Evolutionary conservation across 2,113 vertebrate genomes (phyloP), one percentile per base, ranked within the genome.

Genomic region (Salvelinus fontinalis): DNA sequence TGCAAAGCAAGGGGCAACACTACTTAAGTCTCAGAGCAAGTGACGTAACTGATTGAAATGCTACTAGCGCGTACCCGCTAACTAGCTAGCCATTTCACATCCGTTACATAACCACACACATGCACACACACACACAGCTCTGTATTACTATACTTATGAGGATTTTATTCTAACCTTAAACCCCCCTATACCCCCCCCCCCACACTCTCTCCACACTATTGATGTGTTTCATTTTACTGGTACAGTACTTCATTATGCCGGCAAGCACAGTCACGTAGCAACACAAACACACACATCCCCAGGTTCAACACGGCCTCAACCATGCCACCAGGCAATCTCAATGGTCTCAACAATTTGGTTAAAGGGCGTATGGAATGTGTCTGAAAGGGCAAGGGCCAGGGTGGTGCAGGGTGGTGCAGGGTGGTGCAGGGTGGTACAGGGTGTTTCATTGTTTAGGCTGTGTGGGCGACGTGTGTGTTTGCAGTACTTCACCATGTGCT

Each of bases 391-490:
- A 87, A 85, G 81, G 49, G 20, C 72, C 4, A 87, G 83, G 87
- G 87, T 82, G 85, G 86, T 86, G 83, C 62, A 67, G 20, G 39
- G 39, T 39, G 39, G 39, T 9, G 1, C 39, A 39, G 39, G 48
- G 18, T 79, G 44, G 27, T 3, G 27, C 60, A 67, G 22, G 6
- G 39, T 44, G 39, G 39, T 3, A 3, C 39, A 44, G 39, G 54
- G 18, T 79, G 44, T 4, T 2, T 74, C 77, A 78, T 88, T 88
- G 89, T 89, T 88, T 13, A 5, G 27, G 74, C 14, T 68, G 24
- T 75, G 83, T 76, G 86, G 71, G 44, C 39, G 68, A 81, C 80
- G 80, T 77, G 84, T 85, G 84, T 88, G 81, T 81, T 76, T 70
- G 51, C 11, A 64, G 73, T 80, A 81, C 81, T 73, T 71, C 81